These are phyloP conservation scores for Hydrotaea cyrtoneurina DNA, from an alignment of 2,888 invertebrate genomes.

Conservation along the genomic window DNA sequence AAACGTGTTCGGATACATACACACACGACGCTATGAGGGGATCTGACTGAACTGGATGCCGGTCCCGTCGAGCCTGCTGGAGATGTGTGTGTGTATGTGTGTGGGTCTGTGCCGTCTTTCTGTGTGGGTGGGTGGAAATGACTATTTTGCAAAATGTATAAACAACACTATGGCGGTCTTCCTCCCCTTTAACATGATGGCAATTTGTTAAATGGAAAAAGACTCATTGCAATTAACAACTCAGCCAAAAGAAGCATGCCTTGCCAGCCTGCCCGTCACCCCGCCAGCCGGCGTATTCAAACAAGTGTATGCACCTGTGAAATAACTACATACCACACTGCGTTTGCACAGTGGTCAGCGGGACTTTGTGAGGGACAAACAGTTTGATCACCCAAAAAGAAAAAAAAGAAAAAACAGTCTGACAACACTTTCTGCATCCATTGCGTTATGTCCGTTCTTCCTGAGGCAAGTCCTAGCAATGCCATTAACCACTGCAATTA, in stretches of 20 bases:
- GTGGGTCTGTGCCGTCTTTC: not conserved
- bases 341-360: not conserved
- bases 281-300: not conserved
- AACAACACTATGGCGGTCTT: constrained; percentile 64
- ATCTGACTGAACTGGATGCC: not conserved
- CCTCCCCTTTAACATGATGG: constrained; percentile 65
- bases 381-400: too few relatives aligned
- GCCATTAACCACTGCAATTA: too few relatives aligned
- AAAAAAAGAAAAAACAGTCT: too few relatives aligned
- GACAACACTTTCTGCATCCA: too few relatives aligned
- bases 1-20: constrained; percentile 10
- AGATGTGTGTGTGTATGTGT: not conserved
- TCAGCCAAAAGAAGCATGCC: constrained; percentile 1
- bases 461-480: too few relatives aligned
- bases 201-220: constrained; percentile 61
- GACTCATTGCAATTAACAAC: constrained; percentile 47
- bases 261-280: not conserved
- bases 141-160: constrained; percentile 48
- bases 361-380: not conserved
- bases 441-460: too few relatives aligned
- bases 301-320: constrained; percentile 35
- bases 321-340: not conserved
- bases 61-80: not conserved
- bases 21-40: not conserved
- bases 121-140: constrained; percentile 49